Evolutionary conservation across 2,888 invertebrate species (phyloP).

Genomic region (Drosophila monieri): DNA sequence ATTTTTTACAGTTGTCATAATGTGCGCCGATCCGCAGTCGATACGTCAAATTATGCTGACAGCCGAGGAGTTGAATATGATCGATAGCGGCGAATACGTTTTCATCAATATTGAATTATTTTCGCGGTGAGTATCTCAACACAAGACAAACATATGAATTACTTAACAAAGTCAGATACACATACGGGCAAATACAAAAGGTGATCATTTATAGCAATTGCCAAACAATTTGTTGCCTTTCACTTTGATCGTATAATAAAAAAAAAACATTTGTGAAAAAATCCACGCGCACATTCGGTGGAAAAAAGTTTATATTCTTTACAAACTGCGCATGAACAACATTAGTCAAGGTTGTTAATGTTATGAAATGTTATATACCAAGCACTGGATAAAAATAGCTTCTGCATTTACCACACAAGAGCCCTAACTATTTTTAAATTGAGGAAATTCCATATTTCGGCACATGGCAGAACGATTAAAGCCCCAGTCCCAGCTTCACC

Average conservation of each 20-base stretch:
- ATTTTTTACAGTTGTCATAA: slow-evolving; percentile 95
- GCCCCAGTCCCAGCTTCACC: slow-evolving; percentile 2
- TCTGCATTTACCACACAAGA: slow-evolving; percentile 53
- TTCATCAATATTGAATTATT: slow-evolving; percentile 99
- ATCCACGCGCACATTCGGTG: slow-evolving; percentile 59
- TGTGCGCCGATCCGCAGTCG: slow-evolving; percentile 95
- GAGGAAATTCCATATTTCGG: slow-evolving; percentile 69
- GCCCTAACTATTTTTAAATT: slow-evolving; percentile 66
- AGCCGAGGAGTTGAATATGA: slow-evolving; percentile 97
- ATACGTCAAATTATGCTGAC: slow-evolving; percentile 96
- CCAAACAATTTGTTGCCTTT: slow-evolving; percentile 65
- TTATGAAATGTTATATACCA: slow-evolving; percentile 53
- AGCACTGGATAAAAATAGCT: slow-evolving; percentile 55
- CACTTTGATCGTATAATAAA: slow-evolving; percentile 56
- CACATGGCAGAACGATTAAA: slow-evolving; percentile 50
- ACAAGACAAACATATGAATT: slow-evolving; percentile 55
- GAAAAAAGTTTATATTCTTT: slow-evolving; percentile 58
- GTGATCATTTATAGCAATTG: slow-evolving; percentile 62
- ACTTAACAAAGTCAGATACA: slow-evolving; percentile 31
- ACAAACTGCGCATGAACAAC: slow-evolving; percentile 65
- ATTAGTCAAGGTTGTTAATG: slow-evolving; percentile 74
- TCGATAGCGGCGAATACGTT: slow-evolving; percentile 97
- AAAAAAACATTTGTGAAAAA: slow-evolving; percentile 26
- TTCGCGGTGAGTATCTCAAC: slow-evolving; percentile 90
- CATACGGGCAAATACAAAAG: slow-evolving; percentile 30